Conservation (phyloP, 2,797 vertebrate species). For the Anableps anableps region DNA sequence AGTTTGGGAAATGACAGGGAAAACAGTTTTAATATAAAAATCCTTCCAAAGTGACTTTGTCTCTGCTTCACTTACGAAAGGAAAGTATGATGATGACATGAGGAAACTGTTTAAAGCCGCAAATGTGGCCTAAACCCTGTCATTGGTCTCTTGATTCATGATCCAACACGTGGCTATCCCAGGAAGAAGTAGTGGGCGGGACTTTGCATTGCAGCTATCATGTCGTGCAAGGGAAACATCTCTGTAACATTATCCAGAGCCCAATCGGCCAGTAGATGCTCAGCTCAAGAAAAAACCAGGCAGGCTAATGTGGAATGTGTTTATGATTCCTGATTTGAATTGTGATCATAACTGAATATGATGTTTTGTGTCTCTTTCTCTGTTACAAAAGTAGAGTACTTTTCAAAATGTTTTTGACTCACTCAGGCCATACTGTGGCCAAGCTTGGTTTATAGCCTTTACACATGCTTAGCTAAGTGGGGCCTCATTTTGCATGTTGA, state of each 20-base stretch:
- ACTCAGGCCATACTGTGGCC: neutral
- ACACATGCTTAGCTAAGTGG: neutral
- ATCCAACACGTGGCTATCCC: slow-evolving; percentile 13
- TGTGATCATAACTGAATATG: neutral
- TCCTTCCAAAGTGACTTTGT: neutral
- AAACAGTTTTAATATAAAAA: neutral
- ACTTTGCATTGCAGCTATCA: slow-evolving; percentile 32
- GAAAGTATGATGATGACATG: slow-evolving; percentile 17
- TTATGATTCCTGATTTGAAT: slow-evolving; percentile 15
- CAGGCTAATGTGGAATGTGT: slow-evolving; percentile 19
- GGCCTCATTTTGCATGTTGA: neutral
- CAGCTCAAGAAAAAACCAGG: slow-evolving; percentile 1
- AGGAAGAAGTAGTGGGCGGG: slow-evolving; percentile 33
- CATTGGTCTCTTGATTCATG: slow-evolving; percentile 13
- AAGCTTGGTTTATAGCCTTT: neutral
- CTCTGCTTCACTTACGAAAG: neutral
- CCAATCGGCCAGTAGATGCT: slow-evolving; percentile 15
- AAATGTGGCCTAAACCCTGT: slow-evolving; percentile 6
- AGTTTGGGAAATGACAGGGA: neutral
- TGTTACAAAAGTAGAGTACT: neutral
- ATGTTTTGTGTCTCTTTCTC: slow-evolving; percentile 1
- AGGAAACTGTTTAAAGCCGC: slow-evolving; percentile 1
- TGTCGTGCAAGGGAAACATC: slow-evolving; percentile 33
- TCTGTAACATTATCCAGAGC: slow-evolving; percentile 63
- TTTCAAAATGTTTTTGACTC: neutral